A percentile compares a stretch with the other conserved stretches of the same genome.
These are phyloP conservation scores for Troides aeacus DNA, from an alignment of 2,888 invertebrate species.

Conservation along the genomic window DNA sequence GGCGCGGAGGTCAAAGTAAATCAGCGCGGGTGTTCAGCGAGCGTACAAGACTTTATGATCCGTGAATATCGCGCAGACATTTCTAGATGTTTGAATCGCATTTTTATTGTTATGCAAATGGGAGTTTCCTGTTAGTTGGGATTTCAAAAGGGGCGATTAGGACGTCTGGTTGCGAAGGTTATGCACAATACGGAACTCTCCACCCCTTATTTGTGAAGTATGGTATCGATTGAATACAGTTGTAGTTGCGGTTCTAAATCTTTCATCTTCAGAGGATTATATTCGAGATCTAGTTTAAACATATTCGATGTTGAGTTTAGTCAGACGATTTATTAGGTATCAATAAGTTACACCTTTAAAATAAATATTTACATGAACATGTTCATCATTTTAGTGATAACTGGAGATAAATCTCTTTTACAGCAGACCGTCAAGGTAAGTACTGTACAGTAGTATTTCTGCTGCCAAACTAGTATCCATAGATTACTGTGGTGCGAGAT, in stretches of 20 bases:
- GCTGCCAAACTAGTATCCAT: no score
- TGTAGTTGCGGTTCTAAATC: slow-evolving; percentile 54
- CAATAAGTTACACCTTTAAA: no score
- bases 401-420: no score
- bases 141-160: slow-evolving; percentile 80
- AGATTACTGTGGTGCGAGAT: no score
- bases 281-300: slow-evolving; percentile 41
- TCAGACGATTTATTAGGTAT: no score
- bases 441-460: no score
- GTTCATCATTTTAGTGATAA: no score
- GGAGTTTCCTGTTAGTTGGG: slow-evolving; percentile 78
- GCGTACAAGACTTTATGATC: slow-evolving; percentile 76
- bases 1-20: slow-evolving; percentile 63
- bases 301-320: no score
- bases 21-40: slow-evolving; percentile 63
- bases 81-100: slow-evolving; percentile 79
- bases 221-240: slow-evolving; percentile 39
- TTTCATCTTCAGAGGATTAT: slow-evolving; percentile 56
- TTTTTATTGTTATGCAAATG: slow-evolving; percentile 81
- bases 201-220: slow-evolving; percentile 70
- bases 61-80: slow-evolving; percentile 79
- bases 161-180: slow-evolving; percentile 79
- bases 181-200: slow-evolving; percentile 66
- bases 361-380: no score
- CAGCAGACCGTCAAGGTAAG: no score